These are phyloP conservation scores for Vulpes lagopus DNA, from an alignment of 2,113 vertebrate genomes.

Conservation along the genomic window DNA sequence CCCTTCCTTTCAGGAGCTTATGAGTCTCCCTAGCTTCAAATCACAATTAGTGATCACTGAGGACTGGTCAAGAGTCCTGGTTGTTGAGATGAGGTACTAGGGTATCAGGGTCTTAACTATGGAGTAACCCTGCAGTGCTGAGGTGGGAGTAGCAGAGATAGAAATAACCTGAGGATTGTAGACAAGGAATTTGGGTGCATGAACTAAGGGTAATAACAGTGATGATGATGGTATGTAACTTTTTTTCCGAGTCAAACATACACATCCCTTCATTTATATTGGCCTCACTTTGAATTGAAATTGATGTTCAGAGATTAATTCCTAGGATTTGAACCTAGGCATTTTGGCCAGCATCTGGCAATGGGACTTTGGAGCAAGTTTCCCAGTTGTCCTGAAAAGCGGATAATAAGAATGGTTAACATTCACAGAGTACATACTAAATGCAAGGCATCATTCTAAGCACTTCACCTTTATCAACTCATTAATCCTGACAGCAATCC, in stretches of 20 bases:
- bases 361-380: neutral
- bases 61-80: neutral
- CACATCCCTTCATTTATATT: neutral
- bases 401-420: neutral
- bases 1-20: neutral
- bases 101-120: neutral
- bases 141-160: neutral
- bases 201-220: neutral
- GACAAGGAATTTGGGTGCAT: neutral
- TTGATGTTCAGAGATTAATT: neutral
- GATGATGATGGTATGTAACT: neutral
- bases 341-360: neutral
- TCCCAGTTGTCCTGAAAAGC: conserved; percentile 40
- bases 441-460: neutral
- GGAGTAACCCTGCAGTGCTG: neutral
- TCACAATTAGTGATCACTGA: neutral
- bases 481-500: conserved; percentile 34
- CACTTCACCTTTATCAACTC: neutral
- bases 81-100: neutral
- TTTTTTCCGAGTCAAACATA: neutral
- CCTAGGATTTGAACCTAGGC: neutral
- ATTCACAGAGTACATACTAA: neutral
- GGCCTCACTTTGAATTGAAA: conserved; percentile 30
- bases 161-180: neutral
- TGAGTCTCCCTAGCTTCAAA: neutral